phyloP scores from a whole-genome alignment of 2,797 vertebrate genomes.

The Falco rusticolus region DNA sequence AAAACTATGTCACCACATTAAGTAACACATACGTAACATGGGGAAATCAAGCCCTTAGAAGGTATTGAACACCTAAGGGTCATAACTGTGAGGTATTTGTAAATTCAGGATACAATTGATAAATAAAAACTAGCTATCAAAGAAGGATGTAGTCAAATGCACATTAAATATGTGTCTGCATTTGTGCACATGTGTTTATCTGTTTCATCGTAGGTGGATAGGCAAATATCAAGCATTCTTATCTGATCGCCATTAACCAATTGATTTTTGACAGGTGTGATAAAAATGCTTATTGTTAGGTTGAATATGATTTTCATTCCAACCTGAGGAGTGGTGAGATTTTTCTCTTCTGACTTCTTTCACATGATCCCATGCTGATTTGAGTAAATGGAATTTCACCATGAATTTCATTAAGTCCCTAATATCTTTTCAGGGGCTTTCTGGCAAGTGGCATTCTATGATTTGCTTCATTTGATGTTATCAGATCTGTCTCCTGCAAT shows the following conservation, averaged over 20 bases:
- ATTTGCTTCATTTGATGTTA: neutral
- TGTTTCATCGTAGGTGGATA: neutral
- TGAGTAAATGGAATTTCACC: neutral
- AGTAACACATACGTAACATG: accelerated
- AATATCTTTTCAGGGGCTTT: neutral
- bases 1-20: neutral
- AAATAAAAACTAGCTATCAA: neutral
- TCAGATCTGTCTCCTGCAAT: neutral
- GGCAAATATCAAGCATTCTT: neutral
- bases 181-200: neutral
- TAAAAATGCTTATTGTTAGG: neutral
- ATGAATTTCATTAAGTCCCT: neutral
- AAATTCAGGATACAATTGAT: neutral
- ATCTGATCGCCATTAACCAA: neutral
- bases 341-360: neutral
- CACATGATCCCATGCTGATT: neutral
- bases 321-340: neutral
- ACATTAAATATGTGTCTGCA: neutral
- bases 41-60: neutral
- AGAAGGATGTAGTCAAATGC: neutral
- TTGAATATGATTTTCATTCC: neutral
- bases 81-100: neutral
- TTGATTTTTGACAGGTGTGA: neutral
- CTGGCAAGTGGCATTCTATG: neutral
- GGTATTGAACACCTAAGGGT: neutral